Evolutionary conservation across 2,113 vertebrate species (phyloP).

Genomic region (Coracopsis vasa): DNA sequence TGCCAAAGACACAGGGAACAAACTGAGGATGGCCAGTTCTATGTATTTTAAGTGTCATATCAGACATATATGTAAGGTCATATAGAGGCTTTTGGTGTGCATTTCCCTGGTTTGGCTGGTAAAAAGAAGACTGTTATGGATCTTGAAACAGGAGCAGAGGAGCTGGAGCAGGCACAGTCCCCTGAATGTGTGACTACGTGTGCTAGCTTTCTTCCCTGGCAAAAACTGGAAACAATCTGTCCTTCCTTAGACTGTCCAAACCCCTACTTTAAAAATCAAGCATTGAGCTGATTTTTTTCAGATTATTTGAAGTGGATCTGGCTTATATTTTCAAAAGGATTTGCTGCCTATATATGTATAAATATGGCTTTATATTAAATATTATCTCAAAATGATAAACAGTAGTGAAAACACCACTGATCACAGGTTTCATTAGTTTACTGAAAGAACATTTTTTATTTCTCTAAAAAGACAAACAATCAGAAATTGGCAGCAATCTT

Average conservation of each 20-base stretch:
- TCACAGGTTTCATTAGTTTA: not conserved
- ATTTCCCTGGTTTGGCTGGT: not conserved
- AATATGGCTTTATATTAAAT: not conserved
- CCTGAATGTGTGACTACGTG: not conserved
- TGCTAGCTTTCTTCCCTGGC: not conserved
- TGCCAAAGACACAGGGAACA: not conserved
- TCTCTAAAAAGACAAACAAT: not conserved
- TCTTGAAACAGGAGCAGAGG: not conserved
- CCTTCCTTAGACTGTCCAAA: not conserved
- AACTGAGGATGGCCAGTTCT: not conserved
- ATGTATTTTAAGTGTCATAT: not conserved
- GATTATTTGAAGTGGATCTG: not conserved
- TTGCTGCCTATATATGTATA: not conserved
- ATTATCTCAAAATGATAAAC: not conserved
- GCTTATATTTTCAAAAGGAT: not conserved
- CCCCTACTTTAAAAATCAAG: not conserved
- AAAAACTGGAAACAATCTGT: slow-evolving; percentile 32
- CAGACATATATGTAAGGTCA: not conserved
- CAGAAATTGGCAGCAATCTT: not conserved
- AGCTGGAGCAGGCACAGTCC: not conserved
- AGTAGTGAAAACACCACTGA: not conserved
- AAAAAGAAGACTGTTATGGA: not conserved
- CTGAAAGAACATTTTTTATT: not conserved
- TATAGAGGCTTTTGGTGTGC: not conserved
- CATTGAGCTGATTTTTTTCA: not conserved